Percentiles rank a stretch among this genome's conserved stretches.
Conservation (phyloP, 2,113 vertebrate genomes). For the Patagioenas fasciata region DNA sequence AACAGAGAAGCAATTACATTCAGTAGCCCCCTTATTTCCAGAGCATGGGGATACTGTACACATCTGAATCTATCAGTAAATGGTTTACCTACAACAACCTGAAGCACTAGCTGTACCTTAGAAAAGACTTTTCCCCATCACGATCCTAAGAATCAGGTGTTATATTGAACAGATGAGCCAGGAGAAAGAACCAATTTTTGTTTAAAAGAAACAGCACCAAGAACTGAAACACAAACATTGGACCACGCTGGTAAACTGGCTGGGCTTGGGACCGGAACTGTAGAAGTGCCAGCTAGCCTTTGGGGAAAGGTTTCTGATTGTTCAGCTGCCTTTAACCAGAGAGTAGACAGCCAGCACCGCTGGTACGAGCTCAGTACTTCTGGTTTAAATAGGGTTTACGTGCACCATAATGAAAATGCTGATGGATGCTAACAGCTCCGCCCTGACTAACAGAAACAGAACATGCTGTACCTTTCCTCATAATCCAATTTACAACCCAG, state of each 20-base stretch:
- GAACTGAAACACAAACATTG: not conserved
- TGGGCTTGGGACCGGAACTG: not conserved
- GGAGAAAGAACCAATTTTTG: not conserved
- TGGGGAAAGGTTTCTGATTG: not conserved
- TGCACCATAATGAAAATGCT: not conserved
- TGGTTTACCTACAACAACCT: not conserved
- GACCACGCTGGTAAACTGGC: not conserved
- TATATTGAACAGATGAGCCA: not conserved
- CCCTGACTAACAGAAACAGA: not conserved
- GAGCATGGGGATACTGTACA: not conserved
- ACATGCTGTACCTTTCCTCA: not conserved
- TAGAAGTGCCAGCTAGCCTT: not conserved
- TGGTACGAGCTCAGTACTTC: not conserved
- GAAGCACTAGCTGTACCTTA: not conserved
- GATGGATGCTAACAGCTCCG: not conserved
- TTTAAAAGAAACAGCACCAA: not conserved
- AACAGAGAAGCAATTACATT: not conserved
- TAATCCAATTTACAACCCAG: not conserved
- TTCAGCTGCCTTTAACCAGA: not conserved
- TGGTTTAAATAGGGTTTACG: not conserved
- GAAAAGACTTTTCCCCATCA: not conserved
- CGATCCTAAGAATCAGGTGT: not conserved
- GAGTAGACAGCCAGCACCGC: not conserved
- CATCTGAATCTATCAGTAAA: not conserved
- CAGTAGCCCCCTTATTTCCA: not conserved